phyloP scores from a whole-genome alignment of 2,113 vertebrate species.

The Brachypodius melanocephalos region DNA sequence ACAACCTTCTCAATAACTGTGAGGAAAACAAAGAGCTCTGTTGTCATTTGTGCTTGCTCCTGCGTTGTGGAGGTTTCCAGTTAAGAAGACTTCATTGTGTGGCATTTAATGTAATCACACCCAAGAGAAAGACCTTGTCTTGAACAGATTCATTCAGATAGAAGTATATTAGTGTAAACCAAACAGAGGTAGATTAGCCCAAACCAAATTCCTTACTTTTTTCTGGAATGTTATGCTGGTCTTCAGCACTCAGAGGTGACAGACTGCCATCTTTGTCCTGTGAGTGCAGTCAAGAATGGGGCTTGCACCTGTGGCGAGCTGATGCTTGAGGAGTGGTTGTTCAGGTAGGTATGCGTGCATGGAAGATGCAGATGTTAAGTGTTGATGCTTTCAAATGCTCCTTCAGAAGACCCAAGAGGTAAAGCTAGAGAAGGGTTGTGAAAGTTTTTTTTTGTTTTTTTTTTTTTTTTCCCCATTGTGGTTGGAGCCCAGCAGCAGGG shows the following conservation, averaged over 20 bases:
- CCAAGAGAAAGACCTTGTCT: background rate
- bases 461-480: background rate
- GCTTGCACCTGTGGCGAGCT: background rate
- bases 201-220: background rate
- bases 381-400: background rate
- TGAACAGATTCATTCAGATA: background rate
- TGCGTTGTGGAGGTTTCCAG: background rate
- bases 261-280: background rate
- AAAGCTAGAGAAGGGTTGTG: background rate
- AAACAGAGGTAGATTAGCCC: background rate
- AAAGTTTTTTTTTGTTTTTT: background rate
- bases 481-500: background rate
- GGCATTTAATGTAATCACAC: background rate
- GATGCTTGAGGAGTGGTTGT: fast-evolving
- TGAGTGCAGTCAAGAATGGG: background rate
- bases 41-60: background rate
- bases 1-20: background rate
- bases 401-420: background rate
- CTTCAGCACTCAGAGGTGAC: background rate
- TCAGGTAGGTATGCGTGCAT: fast-evolving
- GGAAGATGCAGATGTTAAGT: background rate
- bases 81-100: background rate
- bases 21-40: background rate
- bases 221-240: background rate
- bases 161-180: background rate